Base-by-base conservation (phyloP, 2,113 vertebrate species). In the Peromyscus maniculatus region DNA sequence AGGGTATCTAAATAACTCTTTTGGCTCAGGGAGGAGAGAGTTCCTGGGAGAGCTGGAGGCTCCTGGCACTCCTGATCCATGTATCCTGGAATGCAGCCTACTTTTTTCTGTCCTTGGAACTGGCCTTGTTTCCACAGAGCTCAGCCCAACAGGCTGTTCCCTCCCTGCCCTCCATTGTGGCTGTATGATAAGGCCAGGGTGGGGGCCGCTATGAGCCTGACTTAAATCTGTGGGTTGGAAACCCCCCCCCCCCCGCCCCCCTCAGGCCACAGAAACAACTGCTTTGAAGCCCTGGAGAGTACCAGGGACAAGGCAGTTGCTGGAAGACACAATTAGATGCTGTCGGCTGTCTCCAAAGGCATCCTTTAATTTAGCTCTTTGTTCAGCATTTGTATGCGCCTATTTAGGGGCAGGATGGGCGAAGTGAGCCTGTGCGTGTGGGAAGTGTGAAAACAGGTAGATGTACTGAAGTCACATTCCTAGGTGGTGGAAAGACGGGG, bases 151-250 rank as follows among this genome's bases (percentile, higher is more conserved):
- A 1, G 33, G 66, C 72, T 66, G 87, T 93, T 64, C 87, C 92
- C 75, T 95, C 91, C 90, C 7, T 4, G 80, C 95, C 77, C 72
- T 79, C 80, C 89, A 46, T 95, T 96, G 92, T 95, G 80, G 87
- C 95, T 90, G 19, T 8, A 0, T 6, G 91, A 97, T 96, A 97
- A 98, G 91, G 97, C 93, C 10, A 10, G 94, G 87, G 88, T 5
- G 75, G 89, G 69, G 28, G 88, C 19, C 1, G 39, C 78, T 77
- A 91, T 62, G 36, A 5, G n/a, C 95, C 92, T 82, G 87, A 87
- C 79, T 77, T 80, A 93, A 82, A 88, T 17, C 9, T 95, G 74
- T 62, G 2, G 93, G 64, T 79, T 95, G 64, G 83, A 97, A 93
- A 87, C 52, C 26, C 57, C 15, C 57, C 26, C 79, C 24, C 66